These are phyloP conservation scores for Nothocercus julius DNA, from an alignment of 2,113 vertebrate species.

Conservation along the genomic window DNA sequence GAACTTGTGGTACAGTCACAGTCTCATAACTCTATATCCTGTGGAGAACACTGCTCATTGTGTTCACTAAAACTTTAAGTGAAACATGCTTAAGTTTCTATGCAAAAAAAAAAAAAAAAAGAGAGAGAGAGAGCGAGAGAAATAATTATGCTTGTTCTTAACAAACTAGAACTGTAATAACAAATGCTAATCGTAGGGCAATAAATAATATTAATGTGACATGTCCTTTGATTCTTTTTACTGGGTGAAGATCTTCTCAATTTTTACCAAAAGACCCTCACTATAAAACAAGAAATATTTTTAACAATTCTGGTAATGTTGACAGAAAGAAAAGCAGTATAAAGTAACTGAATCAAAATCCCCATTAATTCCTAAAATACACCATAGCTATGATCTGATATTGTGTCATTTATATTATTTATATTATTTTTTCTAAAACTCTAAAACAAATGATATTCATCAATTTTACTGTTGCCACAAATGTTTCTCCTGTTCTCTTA, in stretches of 20 bases:
- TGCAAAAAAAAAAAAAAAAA: neutral
- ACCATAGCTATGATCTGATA: neutral
- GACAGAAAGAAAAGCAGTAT: neutral
- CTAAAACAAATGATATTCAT: neutral
- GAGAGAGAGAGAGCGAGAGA: too few species aligned
- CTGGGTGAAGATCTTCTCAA: neutral
- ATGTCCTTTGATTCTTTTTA: neutral
- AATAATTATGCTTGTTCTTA: neutral
- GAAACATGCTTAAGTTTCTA: neutral
- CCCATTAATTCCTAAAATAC: neutral
- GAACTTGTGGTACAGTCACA: neutral
- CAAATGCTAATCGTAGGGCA: neutral
- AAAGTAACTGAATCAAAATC: neutral
- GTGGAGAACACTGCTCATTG: neutral
- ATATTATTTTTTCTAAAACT: neutral
- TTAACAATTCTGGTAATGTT: neutral
- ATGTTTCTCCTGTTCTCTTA: accelerated
- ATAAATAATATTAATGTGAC: neutral
- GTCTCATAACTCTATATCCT: neutral
- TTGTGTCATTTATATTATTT: neutral
- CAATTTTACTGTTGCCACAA: neutral
- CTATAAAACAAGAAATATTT: neutral
- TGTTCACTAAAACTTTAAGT: neutral
- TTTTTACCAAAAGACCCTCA: neutral
- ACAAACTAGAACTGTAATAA: neutral